Evolutionary conservation across 1,140 invertebrate genomes (phyloP).

Genomic region (Tyrophagus putrescentiae): DNA sequence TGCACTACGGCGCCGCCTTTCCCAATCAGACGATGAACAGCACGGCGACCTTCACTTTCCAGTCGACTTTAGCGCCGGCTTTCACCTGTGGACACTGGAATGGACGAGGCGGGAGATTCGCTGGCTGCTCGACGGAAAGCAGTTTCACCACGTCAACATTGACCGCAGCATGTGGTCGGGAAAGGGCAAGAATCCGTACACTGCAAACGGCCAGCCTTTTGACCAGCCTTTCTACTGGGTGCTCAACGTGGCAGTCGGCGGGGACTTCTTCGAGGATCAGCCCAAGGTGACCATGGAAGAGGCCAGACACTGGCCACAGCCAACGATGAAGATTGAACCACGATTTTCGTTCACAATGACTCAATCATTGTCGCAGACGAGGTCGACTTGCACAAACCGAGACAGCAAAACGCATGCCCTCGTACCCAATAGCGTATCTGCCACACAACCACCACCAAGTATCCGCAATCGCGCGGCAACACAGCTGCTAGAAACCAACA

Average conservation of each 20-base stretch:
- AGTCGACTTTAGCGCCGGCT: conserved; percentile 24
- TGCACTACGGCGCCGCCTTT: conserved; percentile 1
- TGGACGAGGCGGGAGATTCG: conserved; percentile 30
- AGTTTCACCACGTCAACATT: not conserved
- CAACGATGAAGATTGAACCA: not conserved
- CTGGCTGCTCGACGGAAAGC: conserved; percentile 23
- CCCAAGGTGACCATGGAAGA: not conserved
- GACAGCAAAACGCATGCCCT: too few relatives aligned
- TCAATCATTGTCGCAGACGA: too few relatives aligned
- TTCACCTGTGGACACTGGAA: conserved; percentile 30
- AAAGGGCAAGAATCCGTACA: conserved; percentile 10
- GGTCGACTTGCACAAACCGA: too few relatives aligned
- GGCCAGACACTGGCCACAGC: not conserved
- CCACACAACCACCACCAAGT: too few relatives aligned
- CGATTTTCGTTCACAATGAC: too few relatives aligned
- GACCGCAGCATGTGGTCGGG: not conserved
- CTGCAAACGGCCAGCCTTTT: conserved; percentile 20
- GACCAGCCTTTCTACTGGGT: conserved; percentile 27
- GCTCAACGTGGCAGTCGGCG: conserved; percentile 21
- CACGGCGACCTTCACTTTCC: not conserved
- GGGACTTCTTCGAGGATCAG: not conserved
- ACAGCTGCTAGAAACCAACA: too few relatives aligned
- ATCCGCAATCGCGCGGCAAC: too few relatives aligned
- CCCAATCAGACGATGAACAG: not conserved
- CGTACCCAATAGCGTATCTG: too few relatives aligned